Evolutionary conservation across 2,797 vertebrate species (phyloP), one percentile per base, ranked within the genome.

Genomic region (Falco concolor): DNA sequence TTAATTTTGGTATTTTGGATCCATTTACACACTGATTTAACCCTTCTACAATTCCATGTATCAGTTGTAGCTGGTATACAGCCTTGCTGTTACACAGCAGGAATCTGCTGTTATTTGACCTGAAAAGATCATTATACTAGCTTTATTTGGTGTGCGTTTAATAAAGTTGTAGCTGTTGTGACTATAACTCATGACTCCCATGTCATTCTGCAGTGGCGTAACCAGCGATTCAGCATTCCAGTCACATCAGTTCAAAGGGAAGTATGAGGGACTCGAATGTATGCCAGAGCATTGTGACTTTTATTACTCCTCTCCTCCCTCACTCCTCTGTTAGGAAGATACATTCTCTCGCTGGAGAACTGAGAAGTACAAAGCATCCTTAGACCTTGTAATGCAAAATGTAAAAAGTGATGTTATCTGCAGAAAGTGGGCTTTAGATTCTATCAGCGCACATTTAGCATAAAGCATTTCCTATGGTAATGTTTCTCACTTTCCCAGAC

Each of bases 351-450:
- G 81, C 60, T 81, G 84, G 76, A 92, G 92, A 92, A 47, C 23
- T 30, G 70, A 89, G 95, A 74, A 97, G 93, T 95, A 96, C 93
- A 96, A 97, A 97, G 95, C 79, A 20, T 14, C 95, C 83, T 76
- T 34, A 40, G 89, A 94, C 95, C 95, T 97, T 96, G 95, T 97
- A 97, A 88, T 96, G 97, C 94, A 96, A 97, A 96, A 96, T 76
- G 91, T 84, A 56, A 95, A 82, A 95, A 88, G 95, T 53, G 97
- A 94, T 96, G 94, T 97, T 96, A 97, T 97, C 96, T 94, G 84
- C 82, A 87, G 95, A 97, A 97, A 96, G 88, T 97, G 87, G 94
- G 93, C 96, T 87, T 93, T 20, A 97, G 94, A 97, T 97, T 96
- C 92, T 97, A 97, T 97, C 96, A 82, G 93, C 14, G 27, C 65